Conservation (phyloP, 2,797 vertebrate species). For the Craterocephalus amniculus region DNA sequence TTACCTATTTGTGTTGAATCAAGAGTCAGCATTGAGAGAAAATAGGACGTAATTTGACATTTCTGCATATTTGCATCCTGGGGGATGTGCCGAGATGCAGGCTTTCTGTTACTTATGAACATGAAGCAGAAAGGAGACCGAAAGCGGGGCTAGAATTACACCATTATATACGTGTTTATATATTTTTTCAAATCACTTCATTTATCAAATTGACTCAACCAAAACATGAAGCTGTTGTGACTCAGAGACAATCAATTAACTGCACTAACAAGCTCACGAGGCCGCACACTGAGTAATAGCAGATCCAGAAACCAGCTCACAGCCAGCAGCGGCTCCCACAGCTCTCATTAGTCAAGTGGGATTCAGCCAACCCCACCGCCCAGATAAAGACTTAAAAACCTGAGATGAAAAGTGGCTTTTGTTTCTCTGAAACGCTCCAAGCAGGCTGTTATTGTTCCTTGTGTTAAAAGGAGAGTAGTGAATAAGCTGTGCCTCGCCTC, state of each 20-base stretch:
- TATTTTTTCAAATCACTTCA: slow-evolving; percentile 7
- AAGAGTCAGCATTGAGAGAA: too few relatives aligned
- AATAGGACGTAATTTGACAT: too few relatives aligned
- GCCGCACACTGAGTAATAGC: slow-evolving; percentile 23
- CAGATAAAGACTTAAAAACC: slow-evolving; percentile 32
- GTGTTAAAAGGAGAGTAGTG: slow-evolving; percentile 35
- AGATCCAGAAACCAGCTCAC: slow-evolving; percentile 21
- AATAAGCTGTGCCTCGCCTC: slow-evolving; percentile 33
- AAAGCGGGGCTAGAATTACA: background rate
- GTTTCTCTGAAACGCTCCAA: slow-evolving; percentile 23
- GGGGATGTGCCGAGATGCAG: too few relatives aligned
- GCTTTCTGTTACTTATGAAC: too few relatives aligned
- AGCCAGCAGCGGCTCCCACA: slow-evolving; percentile 33
- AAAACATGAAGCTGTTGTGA: slow-evolving; percentile 28
- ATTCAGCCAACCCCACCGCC: background rate
- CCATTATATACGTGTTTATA: background rate
- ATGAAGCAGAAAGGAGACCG: background rate
- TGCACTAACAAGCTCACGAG: slow-evolving; percentile 18
- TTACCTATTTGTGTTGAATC: background rate
- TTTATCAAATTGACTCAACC: slow-evolving; percentile 36
- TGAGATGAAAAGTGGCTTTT: slow-evolving; percentile 40
- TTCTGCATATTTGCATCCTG: too few relatives aligned
- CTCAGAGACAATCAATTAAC: slow-evolving; percentile 40
- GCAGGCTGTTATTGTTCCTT: slow-evolving; percentile 29
- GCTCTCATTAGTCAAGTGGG: slow-evolving; percentile 53